phyloP scores from a whole-genome alignment of 2,888 invertebrate genomes.

The Buathra laborator region DNA sequence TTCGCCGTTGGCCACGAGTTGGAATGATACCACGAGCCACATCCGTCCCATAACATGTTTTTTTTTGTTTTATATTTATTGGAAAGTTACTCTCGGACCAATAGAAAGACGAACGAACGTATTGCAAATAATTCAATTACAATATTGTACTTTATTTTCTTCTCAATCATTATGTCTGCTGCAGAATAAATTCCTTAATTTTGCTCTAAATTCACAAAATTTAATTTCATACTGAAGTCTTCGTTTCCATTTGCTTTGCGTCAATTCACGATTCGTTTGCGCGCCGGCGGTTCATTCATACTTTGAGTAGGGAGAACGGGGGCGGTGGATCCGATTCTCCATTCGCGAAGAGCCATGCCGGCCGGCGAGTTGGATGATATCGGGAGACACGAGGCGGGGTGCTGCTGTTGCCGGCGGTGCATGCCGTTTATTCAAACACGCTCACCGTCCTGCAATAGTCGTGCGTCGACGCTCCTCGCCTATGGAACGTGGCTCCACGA shows the following conservation, averaged over 20 bases:
- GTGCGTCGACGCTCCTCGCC: constrained; percentile 60
- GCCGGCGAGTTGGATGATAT: background rate
- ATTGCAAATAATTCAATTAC: background rate
- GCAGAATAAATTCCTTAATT: background rate
- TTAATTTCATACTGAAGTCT: no score
- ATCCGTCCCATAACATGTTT: constrained; percentile 20
- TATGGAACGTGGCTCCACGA: background rate
- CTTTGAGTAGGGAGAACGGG: background rate
- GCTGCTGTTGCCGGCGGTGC: background rate
- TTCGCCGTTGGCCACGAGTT: constrained; percentile 19
- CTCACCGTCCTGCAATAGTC: constrained; percentile 46
- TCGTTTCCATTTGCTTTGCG: no score
- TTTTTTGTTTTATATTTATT: background rate
- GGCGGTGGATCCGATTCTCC: background rate
- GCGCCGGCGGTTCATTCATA: background rate
- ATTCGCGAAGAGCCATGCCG: constrained; percentile 2
- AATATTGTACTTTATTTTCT: background rate
- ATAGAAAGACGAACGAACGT: background rate
- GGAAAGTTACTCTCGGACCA: background rate
- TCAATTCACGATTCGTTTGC: no score
- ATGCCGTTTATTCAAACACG: constrained; percentile 26
- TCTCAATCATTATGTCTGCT: background rate
- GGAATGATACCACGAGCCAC: constrained; percentile 18
- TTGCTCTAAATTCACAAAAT: no score
- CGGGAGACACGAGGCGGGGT: background rate